Percentiles rank a stretch among this genome's conserved stretches.
Evolutionary conservation across 2,888 invertebrate species (phyloP).

Genomic region (Linnaemya vulpina): DNA sequence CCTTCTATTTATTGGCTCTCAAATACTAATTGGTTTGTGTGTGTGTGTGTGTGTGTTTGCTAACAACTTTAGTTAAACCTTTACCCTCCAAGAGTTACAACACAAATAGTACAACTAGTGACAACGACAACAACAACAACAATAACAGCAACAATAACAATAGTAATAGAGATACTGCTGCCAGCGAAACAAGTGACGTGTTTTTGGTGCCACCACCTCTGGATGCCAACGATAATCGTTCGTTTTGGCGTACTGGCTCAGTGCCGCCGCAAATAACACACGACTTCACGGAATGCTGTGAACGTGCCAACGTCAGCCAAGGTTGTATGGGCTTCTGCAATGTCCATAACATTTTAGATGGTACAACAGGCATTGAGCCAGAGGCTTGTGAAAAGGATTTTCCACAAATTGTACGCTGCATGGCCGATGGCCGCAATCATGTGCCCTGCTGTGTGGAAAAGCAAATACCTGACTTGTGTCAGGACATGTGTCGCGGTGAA

Average conservation of each 20-base stretch:
- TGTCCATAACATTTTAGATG: constrained; percentile 89
- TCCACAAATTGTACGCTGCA: constrained; percentile 90
- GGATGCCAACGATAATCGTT: constrained; percentile 79
- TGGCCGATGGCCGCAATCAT: constrained; percentile 93
- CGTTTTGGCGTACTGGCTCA: constrained; percentile 78
- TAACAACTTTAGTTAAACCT: constrained; percentile 75
- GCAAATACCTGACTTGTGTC: constrained; percentile 92
- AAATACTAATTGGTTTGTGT: constrained; percentile 53
- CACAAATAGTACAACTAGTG: constrained; percentile 53
- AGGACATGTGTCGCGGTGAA: constrained; percentile 92
- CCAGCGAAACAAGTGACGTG: constrained; percentile 77
- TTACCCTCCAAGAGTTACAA: constrained; percentile 60
- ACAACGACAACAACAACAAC: constrained; percentile 53
- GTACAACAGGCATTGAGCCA: constrained; percentile 90
- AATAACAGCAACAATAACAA: not conserved
- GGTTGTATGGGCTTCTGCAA: constrained; percentile 92
- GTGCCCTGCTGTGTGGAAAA: constrained; percentile 93
- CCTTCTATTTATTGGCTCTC: too few species aligned
- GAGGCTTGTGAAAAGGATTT: constrained; percentile 92
- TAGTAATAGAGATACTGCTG: constrained; percentile 61
- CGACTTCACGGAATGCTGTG: constrained; percentile 92
- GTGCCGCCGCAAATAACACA: constrained; percentile 84
- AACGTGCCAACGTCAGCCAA: constrained; percentile 87
- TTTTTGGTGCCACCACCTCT: constrained; percentile 79
- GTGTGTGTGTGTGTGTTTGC: not conserved